A percentile compares a stretch with the other conserved stretches of the same genome.
phyloP scores from a whole-genome alignment of 35 echinoderm and acorn worm genomes.

The Lytechinus pictus region DNA sequence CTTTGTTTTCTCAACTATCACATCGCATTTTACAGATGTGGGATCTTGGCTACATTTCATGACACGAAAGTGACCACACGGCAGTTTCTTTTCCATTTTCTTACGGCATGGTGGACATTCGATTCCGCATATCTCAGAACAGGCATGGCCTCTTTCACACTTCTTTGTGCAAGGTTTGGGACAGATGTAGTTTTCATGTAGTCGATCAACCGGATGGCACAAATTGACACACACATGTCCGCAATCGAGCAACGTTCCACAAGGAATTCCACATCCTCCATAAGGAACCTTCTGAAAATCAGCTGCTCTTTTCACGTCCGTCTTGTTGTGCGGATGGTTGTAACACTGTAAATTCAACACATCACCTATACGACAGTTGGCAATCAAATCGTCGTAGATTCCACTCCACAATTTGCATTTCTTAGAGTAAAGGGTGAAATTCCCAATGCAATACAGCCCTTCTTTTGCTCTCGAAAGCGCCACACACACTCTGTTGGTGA shows the following conservation, averaged over 20 bases:
- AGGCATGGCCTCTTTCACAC: conserved; percentile 18
- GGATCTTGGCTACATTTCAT: not conserved
- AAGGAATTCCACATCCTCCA: conserved; percentile 73
- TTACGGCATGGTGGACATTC: conserved; percentile 48
- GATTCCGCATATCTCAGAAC: conserved; percentile 28
- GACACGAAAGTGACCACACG: conserved; percentile 20
- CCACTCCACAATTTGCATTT: conserved; percentile 77
- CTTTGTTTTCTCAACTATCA: conserved; percentile 9
- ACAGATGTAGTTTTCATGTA: conserved; percentile 66
- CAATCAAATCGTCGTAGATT: conserved; percentile 50
- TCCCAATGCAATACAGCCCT: conserved; percentile 91
- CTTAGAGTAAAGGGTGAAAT: conserved; percentile 65
- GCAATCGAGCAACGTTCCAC: conserved; percentile 66
- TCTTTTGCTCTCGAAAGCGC: conserved; percentile 83
- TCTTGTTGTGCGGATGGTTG: conserved; percentile 69
- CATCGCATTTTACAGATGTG: not conserved
- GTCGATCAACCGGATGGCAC: conserved; percentile 68
- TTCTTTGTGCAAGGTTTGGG: conserved; percentile 42
- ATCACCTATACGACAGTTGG: conserved; percentile 42
- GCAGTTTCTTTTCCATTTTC: conserved; percentile 25
- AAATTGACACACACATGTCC: conserved; percentile 68
- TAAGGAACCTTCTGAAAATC: conserved; percentile 71
- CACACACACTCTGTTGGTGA: conserved; percentile 83
- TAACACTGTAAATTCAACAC: conserved; percentile 63
- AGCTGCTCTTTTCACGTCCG: conserved; percentile 38